A percentile compares a stretch with the other conserved stretches of the same genome.
Evolutionary conservation across 2,888 invertebrate species (phyloP).

Genomic region (Drosophila setosimentum): DNA sequence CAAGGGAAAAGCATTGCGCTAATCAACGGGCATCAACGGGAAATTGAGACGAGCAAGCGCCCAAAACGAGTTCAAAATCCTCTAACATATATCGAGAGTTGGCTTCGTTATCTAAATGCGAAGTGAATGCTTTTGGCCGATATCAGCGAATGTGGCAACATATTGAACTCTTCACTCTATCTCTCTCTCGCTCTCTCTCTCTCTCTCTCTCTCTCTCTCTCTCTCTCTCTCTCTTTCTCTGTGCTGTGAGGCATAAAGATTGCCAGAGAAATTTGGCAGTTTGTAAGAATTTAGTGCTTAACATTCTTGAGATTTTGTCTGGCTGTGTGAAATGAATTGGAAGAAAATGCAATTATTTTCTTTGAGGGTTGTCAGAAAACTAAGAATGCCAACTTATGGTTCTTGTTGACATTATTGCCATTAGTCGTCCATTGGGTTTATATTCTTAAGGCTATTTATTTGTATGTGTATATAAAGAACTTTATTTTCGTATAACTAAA

Average conservation of each 20-base stretch:
- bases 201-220: fast-evolving
- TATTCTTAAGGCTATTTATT: background rate
- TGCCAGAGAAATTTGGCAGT: background rate
- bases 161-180: background rate
- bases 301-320: background rate
- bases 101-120: slow-evolving; percentile 34
- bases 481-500: background rate
- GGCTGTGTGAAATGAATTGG: slow-evolving; percentile 1
- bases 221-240: background rate
- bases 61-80: slow-evolving; percentile 10
- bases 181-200: no score
- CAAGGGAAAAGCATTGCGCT: slow-evolving; percentile 45
- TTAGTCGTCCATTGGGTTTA: background rate
- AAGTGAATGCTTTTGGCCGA: slow-evolving; percentile 17
- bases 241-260: slow-evolving; percentile 6
- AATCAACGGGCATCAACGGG: slow-evolving; percentile 72
- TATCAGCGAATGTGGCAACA: slow-evolving; percentile 3
- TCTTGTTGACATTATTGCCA: background rate
- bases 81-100: slow-evolving; percentile 23
- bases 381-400: background rate
- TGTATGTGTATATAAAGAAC: background rate
- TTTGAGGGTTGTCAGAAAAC: background rate
- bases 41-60: slow-evolving; percentile 58
- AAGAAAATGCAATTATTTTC: background rate
- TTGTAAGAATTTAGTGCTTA: slow-evolving; percentile 9